Base-by-base conservation (phyloP, 2,797 vertebrate genomes). In the Phoxinus dragarum region DNA sequence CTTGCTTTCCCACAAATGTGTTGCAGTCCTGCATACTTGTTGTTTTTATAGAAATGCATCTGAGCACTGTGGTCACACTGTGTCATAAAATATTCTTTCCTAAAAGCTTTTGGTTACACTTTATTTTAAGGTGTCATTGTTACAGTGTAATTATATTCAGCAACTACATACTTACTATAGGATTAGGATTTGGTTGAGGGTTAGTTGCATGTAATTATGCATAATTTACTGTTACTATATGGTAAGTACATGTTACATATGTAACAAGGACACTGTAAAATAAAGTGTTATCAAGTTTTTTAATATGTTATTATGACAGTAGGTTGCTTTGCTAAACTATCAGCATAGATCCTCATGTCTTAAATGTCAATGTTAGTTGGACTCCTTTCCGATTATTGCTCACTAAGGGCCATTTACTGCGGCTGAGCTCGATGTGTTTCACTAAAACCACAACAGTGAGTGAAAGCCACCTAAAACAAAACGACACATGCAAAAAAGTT, bases 21-120 rank as follows among this genome's bases (percentile, higher is more conserved):
- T 69, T 5, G 5, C 66, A 40, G 8, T 49, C 7, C 31, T 67
- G n/a, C 56, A 31, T 23, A 34, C 36, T 44, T 21, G 38, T 23
- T 54, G 17, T n/a, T 12, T 74, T 76, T 84, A 67, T 23, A 14
- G 6, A 67, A 76, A 66, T 34, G 72, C 44, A 67, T 66, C 23
- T 66, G 3, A 52, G 9, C 42, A 21, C 40, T 40, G 61, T 44
- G 81, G 14, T 40, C 36, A 31, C 4, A 36, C 36, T 10, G 11
- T 66, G 34, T 31, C 76, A 67, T 49, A 38, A 83, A 83, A 83
- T 66, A 36, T 49, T 5, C 21, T 74, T 79, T 34, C 9, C 17
- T 34, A n/a, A 61, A 47, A 47, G 27, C 27, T 27, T 27, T 27
- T 27, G 27, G 27, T 27, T 27, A 27, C 27, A 27, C 27, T 27